Conservation (phyloP, 2,797 vertebrate genomes). For the Poecilia wingei region DNA sequence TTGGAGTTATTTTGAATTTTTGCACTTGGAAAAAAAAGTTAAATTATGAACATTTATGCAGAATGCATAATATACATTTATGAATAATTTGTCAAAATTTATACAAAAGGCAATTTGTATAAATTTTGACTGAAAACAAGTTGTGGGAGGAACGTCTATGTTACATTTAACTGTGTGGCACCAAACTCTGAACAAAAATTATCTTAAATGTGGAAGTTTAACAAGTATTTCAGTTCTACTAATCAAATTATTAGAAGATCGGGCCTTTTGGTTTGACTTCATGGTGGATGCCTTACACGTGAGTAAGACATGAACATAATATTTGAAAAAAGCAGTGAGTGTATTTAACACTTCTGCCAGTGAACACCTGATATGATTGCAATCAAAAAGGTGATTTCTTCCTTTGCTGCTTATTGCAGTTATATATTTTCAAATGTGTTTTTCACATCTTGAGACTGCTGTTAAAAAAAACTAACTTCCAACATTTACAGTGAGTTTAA, state of each 20-base stretch:
- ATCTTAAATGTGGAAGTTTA: not conserved
- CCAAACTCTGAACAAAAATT: not conserved
- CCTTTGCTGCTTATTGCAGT: not conserved
- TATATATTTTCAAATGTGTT: not conserved
- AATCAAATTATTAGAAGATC: too few relatives aligned
- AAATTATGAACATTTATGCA: not conserved
- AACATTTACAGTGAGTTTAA: not conserved
- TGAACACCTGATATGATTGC: not conserved
- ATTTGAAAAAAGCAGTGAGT: not conserved
- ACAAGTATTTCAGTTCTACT: not conserved
- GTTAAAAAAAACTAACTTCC: not conserved
- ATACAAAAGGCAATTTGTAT: not conserved
- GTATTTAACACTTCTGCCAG: not conserved
- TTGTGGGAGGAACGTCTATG: not conserved
- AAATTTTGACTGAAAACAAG: not conserved
- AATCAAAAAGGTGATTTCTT: not conserved
- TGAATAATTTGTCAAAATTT: too few relatives aligned
- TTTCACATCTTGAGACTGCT: not conserved
- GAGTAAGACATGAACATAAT: not conserved
- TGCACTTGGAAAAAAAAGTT: not conserved
- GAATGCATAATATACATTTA: too few relatives aligned
- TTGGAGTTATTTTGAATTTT: not conserved
- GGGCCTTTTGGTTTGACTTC: not conserved
- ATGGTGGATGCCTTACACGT: not conserved
- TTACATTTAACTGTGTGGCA: too few relatives aligned